Base-by-base conservation (phyloP, 2,888 invertebrate genomes). In the Drosophila anomalipes region DNA sequence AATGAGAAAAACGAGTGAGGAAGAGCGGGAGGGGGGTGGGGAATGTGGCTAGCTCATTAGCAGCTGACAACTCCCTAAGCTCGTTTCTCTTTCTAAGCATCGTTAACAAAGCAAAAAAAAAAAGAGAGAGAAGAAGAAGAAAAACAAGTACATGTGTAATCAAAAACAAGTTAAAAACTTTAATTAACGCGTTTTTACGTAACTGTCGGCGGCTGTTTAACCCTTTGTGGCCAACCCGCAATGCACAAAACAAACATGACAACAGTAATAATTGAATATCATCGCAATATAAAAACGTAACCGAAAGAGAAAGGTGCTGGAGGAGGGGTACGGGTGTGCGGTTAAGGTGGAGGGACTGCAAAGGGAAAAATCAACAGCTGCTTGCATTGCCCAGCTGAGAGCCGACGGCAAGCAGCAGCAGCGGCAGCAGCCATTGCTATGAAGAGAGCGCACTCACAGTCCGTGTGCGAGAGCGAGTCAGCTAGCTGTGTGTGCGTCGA, bases 201-300 rank as follows among this genome's bases (percentile, higher is more conserved):
- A 87, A 87, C 85, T 86, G 90, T 86, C 86, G 90, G 86, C 86
- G 74, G 75, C 71, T 81, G 89, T 79, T 86, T 89, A 89, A 90
- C 86, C 86, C 86, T 82, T 65, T 74, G 90, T 75, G 86, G 81
- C 76, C 64, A 60, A 67, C 71, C 73, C 86, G 83, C 83, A 82
- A 26, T 56, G 26, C 70, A 78, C 82, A 82, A 85, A 82, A 75
- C 89, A 90, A 87, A 90, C 87, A 90, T 85, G 90, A 87, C 90
- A 87, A 89, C 81, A 77, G 90, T 82, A 90, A 89, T 87, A 87
- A 87, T 87, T 90, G 87, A 87, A 87, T 90, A 90, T 87, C 90
- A 85, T 79, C 81, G 89, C 87, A 83, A 89, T 89, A 84, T 89
- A 87, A 90, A 90, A 86, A 79, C 82, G 77, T 70, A 82, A 82